Base-by-base conservation (phyloP, 2,888 invertebrate genomes). In the Machimus rusticus region DNA sequence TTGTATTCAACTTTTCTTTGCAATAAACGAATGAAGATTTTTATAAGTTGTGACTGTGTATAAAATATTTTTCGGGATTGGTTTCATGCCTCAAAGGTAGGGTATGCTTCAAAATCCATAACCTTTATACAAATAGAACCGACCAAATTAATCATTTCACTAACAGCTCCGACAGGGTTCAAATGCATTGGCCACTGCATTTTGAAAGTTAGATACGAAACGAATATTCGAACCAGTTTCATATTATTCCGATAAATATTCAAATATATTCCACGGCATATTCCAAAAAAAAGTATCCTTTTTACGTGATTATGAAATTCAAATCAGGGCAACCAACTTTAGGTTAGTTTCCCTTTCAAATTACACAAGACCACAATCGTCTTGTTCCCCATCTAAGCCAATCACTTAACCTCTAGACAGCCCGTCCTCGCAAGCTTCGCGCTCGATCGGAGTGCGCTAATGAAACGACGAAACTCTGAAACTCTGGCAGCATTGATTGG, bases 261-360 rank as follows among this genome's bases (percentile, higher is more conserved):
- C 66, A 66, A 66, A 66, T 66, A 28, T 66, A 66, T 66, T 66
- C 66, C 66, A 66, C 66, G 66, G 66, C 66, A 66, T 66, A 28
- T 77, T 77, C 77, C 77, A 19, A 77, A 77, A 77, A 39, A 77
- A 1, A 1, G 8, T 76, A n/a, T 77, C 37, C 39, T 77, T 39
- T 77, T 39, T 39, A n/a, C 66, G 66, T 66, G 79, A 79, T 79
- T 79, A 79, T 79, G 43, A 79, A 79, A 79, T 79, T 46, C 46
- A 43, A 28, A 79, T 79, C 51, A 46, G 79, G 28, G 43, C 46
- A 79, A 46, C 79, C 43, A 79, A 34, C 55, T 82, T 55, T 28
- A 14, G 57, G 31, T 82, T 57, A 57, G 55, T 82, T 82, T 82
- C 55, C 82, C 82, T 82, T 82, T 82, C 82, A 55, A 82, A 82